These are phyloP conservation scores for Blastomussa wellsi DNA, from an alignment of 92 coral and sea anemone genomes.

Conservation along the genomic window DNA sequence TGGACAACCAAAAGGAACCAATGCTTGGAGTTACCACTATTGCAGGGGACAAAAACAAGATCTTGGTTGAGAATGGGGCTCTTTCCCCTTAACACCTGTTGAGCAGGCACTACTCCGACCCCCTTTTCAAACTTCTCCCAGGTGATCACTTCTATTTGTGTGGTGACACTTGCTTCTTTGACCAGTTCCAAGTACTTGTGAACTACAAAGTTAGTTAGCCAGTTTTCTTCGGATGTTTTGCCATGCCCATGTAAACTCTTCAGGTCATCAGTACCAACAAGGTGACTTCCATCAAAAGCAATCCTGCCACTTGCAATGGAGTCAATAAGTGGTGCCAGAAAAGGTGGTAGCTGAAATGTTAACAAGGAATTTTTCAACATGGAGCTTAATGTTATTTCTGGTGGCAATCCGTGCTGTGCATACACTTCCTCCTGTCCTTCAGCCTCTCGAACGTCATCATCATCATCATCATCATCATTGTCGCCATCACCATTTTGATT, in stretches of 20 bases:
- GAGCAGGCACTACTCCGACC: constrained; percentile 34
- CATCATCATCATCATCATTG: not conserved
- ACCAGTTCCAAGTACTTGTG: constrained; percentile 39
- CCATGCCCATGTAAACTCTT: constrained; percentile 41
- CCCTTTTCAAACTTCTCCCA: constrained; percentile 57
- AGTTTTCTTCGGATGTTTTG: constrained; percentile 51
- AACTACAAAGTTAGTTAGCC: constrained; percentile 49
- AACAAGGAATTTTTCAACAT: constrained; percentile 9
- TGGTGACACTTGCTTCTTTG: constrained; percentile 25
- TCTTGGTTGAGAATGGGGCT: constrained; percentile 47
- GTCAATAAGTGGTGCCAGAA: constrained; percentile 32
- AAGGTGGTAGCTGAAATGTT: constrained; percentile 39
- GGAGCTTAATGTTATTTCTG: not conserved
- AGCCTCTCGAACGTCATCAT: not conserved
- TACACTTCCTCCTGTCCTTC: constrained; percentile 20
- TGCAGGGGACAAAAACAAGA: constrained; percentile 51
- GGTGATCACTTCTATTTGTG: constrained; percentile 32
- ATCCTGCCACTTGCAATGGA: constrained; percentile 42
- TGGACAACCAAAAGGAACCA: constrained; percentile 56
- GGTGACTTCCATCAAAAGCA: constrained; percentile 28
- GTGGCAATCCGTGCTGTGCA: constrained; percentile 18
- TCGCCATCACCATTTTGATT: not conserved
- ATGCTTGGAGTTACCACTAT: constrained; percentile 35
- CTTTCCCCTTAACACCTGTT: constrained; percentile 27
- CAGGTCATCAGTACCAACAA: constrained; percentile 20